Evolutionary conservation across 1,140 invertebrate species (phyloP), one percentile per base, ranked within the genome.

Genomic region (Sogatella furcifera): DNA sequence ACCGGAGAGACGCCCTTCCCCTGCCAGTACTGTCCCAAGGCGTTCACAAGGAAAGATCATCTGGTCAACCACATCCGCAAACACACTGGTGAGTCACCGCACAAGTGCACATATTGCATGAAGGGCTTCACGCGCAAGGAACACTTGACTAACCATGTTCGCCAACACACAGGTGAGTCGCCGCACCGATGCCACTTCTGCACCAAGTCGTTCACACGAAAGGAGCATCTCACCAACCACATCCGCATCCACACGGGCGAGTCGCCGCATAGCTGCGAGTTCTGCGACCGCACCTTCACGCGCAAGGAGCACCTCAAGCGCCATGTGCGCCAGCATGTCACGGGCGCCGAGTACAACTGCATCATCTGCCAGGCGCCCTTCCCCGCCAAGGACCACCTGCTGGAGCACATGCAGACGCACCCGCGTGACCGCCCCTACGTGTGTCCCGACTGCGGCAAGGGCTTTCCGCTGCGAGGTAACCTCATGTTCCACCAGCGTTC

Each of bases 161-260:
- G 80, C 62, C 78, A 79, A 66, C 88, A 90, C 72, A 90, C 88
- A 58, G 86, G 86, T 64, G 87, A 88, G 70, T 79, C 77, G 65
- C 79, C 79, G 66, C 78, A 80, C 71, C 76, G 78, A 72, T 85
- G 83, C 73, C 74, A 78, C 64, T 81, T 78, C 71, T 85, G 83
- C 71, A 77, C 81, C 17, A 80, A 89, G 76, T 84, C 85, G 56
- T 92, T 95, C 74, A 92, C 90, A 43, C 78, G 90, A 62, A 93
- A 92, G 74, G 90, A 93, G 77, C 90, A 94, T 75, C 81, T 93
- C 70, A 90, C 88, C 74, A 90, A 92, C 76, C 91, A 94, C 75
- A 85, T 92, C 68, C 78, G 85, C 71, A 78, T 84, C 66, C 83
- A 85, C 69, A 84, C 83, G 59, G 88, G 88, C 2, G 88, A 91